Evolutionary conservation across 2,797 vertebrate genomes (phyloP).

Genomic region (Cephalopachus bancanus): DNA sequence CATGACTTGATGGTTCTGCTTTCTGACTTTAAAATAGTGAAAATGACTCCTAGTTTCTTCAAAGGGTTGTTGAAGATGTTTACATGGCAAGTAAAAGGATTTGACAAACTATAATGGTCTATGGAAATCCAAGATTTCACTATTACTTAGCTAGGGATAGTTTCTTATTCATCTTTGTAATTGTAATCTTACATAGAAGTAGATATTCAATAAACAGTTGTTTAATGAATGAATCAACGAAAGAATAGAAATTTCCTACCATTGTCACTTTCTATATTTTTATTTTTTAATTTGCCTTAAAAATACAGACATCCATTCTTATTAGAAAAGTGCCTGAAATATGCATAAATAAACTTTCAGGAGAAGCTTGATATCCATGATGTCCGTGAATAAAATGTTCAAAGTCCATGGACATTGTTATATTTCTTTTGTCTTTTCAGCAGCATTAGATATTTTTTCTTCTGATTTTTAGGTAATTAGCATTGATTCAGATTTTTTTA

Average conservation of each 20-base stretch:
- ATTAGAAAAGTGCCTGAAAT: slow-evolving; percentile 8
- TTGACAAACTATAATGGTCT: neutral
- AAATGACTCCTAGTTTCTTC: neutral
- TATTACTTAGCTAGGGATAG: neutral
- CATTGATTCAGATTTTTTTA: slow-evolving; percentile 12
- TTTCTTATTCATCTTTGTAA: neutral
- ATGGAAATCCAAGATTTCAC: neutral
- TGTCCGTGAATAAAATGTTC: neutral
- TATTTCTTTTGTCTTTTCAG: slow-evolving; percentile 35
- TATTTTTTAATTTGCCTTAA: neutral
- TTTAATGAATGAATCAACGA: neutral
- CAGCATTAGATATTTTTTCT: neutral
- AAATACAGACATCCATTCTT: neutral
- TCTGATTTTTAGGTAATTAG: neutral
- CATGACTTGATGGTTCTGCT: neutral
- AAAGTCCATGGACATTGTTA: neutral
- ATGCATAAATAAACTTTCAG: neutral
- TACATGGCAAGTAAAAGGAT: neutral
- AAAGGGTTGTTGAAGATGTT: neutral
- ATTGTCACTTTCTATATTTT: neutral
- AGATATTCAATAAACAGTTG: neutral
- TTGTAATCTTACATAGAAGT: neutral
- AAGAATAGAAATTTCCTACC: neutral
- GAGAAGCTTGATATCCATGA: neutral
- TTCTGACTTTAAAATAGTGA: slow-evolving; percentile 4